Evolutionary conservation across 1,140 invertebrate species (phyloP).

Genomic region (Laodelphax striatellus): DNA sequence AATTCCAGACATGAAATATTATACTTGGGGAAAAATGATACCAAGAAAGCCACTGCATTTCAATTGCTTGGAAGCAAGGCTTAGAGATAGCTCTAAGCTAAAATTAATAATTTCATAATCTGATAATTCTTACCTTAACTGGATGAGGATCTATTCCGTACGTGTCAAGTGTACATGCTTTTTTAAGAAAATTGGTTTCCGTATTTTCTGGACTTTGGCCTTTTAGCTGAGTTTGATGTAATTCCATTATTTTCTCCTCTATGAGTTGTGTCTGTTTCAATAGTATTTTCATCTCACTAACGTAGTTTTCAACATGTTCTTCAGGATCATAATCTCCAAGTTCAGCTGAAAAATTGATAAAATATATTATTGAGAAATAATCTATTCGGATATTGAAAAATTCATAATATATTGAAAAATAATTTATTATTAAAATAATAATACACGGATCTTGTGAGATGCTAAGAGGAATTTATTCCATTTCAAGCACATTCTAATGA

Average conservation of each 20-base stretch:
- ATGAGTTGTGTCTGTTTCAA: conserved; percentile 83
- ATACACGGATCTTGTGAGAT: no score
- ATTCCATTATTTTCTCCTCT: conserved; percentile 80
- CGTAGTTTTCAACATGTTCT: conserved; percentile 80
- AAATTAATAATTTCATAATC: no score
- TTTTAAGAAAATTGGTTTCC: conserved; percentile 74
- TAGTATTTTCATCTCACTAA: conserved; percentile 80
- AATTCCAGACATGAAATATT: no score
- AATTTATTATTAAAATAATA: no score
- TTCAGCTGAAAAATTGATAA: conserved; percentile 52
- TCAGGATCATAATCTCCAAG: conserved; percentile 87
- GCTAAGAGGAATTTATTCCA: no score
- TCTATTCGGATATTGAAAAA: no score
- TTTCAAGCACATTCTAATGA: no score
- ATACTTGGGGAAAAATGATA: no score
- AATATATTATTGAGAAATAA: neutral
- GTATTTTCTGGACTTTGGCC: conserved; percentile 60
- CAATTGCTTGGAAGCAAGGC: no score
- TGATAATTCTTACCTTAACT: conserved; percentile 63
- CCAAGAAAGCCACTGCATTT: no score
- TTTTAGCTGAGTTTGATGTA: conserved; percentile 70
- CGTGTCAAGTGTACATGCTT: conserved; percentile 81
- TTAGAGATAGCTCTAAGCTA: no score
- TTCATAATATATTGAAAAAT: no score
- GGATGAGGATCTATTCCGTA: conserved; percentile 96